Evolutionary conservation across 2,797 vertebrate genomes (phyloP), one percentile per base, ranked within the genome.

Genomic region (Tapera naevia): DNA sequence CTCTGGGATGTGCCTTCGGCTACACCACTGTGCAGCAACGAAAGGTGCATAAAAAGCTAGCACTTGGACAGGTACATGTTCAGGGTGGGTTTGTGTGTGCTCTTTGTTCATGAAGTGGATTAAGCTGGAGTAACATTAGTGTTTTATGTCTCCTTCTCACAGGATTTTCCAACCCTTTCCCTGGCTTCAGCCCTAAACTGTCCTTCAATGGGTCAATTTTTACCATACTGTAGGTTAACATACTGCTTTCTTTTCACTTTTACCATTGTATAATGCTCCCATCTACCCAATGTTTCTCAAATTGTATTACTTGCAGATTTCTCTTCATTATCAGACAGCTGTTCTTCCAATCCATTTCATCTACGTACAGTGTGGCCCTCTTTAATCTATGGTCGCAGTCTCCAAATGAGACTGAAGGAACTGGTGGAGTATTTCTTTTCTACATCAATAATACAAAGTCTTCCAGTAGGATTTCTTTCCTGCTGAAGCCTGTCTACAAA

Each of bases 331-430:
- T 83, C 43, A 73, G 37, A 66, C 21, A 60, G 23, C 48, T 86
- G 14, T 65, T 88, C 28, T 73, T 62, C 48, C 2, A 1, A 1
- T 71, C 14, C 0, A 0, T 88, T 71, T 70, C 23, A 58, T 48
- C 50, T 39, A 4, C 6, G 3, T 54, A 28, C 13, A 35, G 0
- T 6, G 6, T n/a, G 74, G 23, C 4, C 27, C 22, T 53, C 35
- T 65, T 24, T 23, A 43, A 53, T 61, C 8, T 82, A 39, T 62
- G 45, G 50, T 53, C 64, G 53, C 15, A 18, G 33, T 33, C 37
- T 83, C 7, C 72, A 72, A 60, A 75, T 48, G 33, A 76, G 25
- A 58, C n/a, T n/a, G 30, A 58, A 62, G 33, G 32, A 82, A 50
- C 60, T 61, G 10, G 21, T 32, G 32, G 13, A 45, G 11, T 84